Percentiles rank a stretch among this genome's conserved stretches.
Conservation (phyloP, 2,888 invertebrate species). For the Dynastes hyllus region DNA sequence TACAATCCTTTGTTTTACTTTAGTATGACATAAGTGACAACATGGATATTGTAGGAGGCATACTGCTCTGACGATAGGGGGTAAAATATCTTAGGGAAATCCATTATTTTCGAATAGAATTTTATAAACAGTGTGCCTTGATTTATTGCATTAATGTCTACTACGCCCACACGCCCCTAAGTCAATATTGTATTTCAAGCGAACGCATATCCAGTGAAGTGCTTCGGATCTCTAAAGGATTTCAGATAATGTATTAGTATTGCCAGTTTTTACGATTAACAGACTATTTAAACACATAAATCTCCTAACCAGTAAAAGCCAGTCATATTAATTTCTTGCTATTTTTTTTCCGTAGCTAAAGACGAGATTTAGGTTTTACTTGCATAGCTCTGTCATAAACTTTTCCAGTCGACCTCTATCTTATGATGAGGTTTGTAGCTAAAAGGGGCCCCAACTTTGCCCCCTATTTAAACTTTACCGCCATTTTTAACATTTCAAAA, state of each 20-base stretch:
- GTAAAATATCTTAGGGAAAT: background rate
- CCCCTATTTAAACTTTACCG: too few species aligned
- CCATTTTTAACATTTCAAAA: too few species aligned
- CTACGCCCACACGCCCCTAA: slow-evolving; percentile 1
- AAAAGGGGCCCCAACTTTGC: too few species aligned
- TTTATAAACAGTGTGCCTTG: slow-evolving; percentile 18
- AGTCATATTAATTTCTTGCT: background rate
- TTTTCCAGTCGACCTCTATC: too few species aligned
- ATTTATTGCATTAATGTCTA: slow-evolving; percentile 26
- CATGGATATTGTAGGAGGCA: background rate
- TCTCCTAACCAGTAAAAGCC: background rate
- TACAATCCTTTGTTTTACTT: background rate
- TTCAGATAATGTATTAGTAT: slow-evolving; percentile 11
- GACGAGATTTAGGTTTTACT: background rate
- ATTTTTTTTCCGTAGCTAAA: background rate
- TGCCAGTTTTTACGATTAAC: slow-evolving; percentile 4
- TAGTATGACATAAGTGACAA: background rate
- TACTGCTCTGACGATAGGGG: background rate
- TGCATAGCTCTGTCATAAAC: too few species aligned
- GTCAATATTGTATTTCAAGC: slow-evolving; percentile 19
- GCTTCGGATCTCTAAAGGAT: background rate
- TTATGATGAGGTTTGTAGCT: too few species aligned
- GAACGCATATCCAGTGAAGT: background rate
- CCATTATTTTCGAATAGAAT: slow-evolving; percentile 22
- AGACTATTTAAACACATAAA: background rate